Evolutionary conservation across 1,140 invertebrate species (phyloP).

Genomic region (Drosophila mauritiana): DNA sequence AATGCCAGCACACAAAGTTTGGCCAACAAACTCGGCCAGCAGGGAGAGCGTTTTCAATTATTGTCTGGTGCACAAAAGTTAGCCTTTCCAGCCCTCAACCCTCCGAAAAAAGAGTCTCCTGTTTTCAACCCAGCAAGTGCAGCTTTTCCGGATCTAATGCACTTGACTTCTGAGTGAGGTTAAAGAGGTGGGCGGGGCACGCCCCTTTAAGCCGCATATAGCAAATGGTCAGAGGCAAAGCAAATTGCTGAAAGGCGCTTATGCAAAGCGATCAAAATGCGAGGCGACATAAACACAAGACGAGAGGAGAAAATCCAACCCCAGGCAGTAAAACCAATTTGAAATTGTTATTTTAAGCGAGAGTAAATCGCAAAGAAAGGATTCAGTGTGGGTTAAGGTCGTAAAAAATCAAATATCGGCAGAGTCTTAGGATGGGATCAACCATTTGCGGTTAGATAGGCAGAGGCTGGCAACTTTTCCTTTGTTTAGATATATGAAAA

Average conservation of each 20-base stretch:
- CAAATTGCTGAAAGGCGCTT: slow-evolving; percentile 72
- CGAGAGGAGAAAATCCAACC: slow-evolving; percentile 60
- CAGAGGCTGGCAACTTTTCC: slow-evolving; percentile 16
- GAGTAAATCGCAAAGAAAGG: slow-evolving; percentile 54
- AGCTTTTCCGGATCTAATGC: slow-evolving; percentile 49
- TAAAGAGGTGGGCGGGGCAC: slow-evolving; percentile 9
- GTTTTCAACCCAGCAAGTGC: slow-evolving; percentile 19
- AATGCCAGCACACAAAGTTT: slow-evolving; percentile 62
- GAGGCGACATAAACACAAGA: slow-evolving; percentile 49
- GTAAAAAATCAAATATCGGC: slow-evolving; percentile 80
- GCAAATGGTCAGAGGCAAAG: slow-evolving; percentile 54
- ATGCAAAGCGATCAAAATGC: slow-evolving; percentile 77
- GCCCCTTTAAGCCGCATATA: slow-evolving; percentile 41
- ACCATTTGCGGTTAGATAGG: slow-evolving; percentile 63
- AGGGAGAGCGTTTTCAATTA: slow-evolving; percentile 68
- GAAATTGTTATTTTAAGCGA: slow-evolving; percentile 83
- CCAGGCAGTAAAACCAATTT: slow-evolving; percentile 81
- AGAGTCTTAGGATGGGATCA: slow-evolving; percentile 59
- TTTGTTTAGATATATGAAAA: slow-evolving; percentile 51
- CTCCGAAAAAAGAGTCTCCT: neutral
- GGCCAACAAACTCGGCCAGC: slow-evolving; percentile 37
- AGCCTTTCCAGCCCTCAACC: slow-evolving; percentile 3
- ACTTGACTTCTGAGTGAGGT: slow-evolving; percentile 46
- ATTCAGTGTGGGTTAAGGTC: slow-evolving; percentile 21
- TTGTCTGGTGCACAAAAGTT: slow-evolving; percentile 67